Base-by-base conservation (phyloP, 2,797 vertebrate genomes). In the Crenuchus spilurus region DNA sequence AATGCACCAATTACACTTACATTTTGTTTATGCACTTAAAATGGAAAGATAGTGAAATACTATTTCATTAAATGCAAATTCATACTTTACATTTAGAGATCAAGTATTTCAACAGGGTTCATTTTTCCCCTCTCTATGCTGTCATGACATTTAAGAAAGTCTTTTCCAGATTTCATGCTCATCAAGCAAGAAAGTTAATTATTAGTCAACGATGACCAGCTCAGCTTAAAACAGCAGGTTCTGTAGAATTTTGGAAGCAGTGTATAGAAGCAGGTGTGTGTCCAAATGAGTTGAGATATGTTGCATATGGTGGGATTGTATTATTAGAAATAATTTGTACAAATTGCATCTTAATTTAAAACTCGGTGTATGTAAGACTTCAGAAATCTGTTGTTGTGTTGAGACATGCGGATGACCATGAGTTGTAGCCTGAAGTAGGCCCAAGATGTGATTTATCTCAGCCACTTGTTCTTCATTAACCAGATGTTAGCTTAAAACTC, bases 201-300 rank as follows among this genome's bases (percentile, higher is more conserved):
- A 75, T 83, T 84, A 78, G 61, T 70, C 57, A 75, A 54, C 42
- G 64, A 69, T 67, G 68, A 37, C 46, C 41, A 22, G 60, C 49
- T 44, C 44, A 28, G 75, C 61, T 80, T 79, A 81, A 81, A 82
- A 83, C 81, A 61, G 44, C 63, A 39, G 28, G 26, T 44, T 72
- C 63, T 26, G 11, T 18, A 51, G 13, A 60, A 77, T 39, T 55
- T 24, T 13, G 24, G 37, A 51, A n/a, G 28, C 48, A 37, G 5
- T 6, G 62, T 62, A 71, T 65, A 49, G 57, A 54, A 52, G 42
- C 13, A 46, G 10, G 2, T 6, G 3, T 22, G 46, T 7, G 9
- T 49, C 6, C 8, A 49, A 44, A 44, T 5, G 3, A 48, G 16
- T 2, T 9, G 18, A 48, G 44, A 48, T 7, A 44, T 44, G 35